These are phyloP conservation scores for Uropsilus gracilis DNA, from an alignment of 2,113 vertebrate genomes.

Conservation along the genomic window DNA sequence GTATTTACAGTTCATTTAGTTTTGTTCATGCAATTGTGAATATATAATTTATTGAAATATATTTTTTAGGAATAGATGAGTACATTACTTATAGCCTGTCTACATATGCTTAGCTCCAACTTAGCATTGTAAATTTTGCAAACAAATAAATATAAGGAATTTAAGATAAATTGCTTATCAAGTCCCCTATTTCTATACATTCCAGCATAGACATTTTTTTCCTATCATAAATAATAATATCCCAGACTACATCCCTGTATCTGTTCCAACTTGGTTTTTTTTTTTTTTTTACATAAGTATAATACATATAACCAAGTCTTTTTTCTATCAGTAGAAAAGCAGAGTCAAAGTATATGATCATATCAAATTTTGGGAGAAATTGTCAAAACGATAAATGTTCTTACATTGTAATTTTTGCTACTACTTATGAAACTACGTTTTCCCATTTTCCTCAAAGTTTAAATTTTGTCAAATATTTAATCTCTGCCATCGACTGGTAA, in stretches of 20 bases:
- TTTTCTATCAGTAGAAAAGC: background rate
- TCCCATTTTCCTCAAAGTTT: background rate
- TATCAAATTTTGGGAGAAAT: background rate
- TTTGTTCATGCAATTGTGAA: background rate
- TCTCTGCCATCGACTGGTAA: background rate
- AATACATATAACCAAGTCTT: background rate
- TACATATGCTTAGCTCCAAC: background rate
- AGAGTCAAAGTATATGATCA: background rate
- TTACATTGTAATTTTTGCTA: background rate
- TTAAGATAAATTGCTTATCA: too few species aligned
- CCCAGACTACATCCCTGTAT: background rate
- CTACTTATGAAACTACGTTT: background rate
- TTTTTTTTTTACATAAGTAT: background rate
- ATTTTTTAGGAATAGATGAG: background rate
- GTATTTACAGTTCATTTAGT: background rate
- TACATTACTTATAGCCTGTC: background rate
- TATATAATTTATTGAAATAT: background rate
- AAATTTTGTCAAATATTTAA: background rate
- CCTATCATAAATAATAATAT: background rate
- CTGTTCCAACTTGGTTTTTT: background rate
- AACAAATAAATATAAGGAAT: background rate
- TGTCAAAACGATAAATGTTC: background rate
- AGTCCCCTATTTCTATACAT: background rate
- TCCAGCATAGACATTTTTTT: too few species aligned
- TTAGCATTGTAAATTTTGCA: background rate